Evolutionary conservation across 2,888 invertebrate genomes (phyloP).

Genomic region (Colletes collaris): DNA sequence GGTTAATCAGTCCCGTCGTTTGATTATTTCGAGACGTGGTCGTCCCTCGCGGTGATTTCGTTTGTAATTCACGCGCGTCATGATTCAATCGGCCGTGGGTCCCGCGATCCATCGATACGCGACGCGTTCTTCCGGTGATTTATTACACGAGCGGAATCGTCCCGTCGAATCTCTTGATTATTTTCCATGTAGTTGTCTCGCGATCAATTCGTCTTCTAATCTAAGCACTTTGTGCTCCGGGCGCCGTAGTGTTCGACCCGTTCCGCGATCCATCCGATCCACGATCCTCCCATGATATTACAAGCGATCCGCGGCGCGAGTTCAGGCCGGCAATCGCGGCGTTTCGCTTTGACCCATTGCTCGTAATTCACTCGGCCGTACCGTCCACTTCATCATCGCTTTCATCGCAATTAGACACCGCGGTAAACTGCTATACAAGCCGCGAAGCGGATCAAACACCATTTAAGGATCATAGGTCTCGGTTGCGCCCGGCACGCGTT

Average conservation of each 20-base stretch:
- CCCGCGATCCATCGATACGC: background rate
- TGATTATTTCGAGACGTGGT: background rate
- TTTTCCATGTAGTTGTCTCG: slow-evolving; percentile 11
- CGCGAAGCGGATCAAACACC: slow-evolving; percentile 45
- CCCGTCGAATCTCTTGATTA: background rate
- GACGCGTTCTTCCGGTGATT: background rate
- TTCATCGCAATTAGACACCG: slow-evolving; percentile 62
- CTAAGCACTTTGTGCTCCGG: background rate
- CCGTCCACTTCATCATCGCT: slow-evolving; percentile 65
- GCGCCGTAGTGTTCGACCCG: background rate
- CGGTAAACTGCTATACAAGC: slow-evolving; percentile 38
- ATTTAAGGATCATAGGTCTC: slow-evolving; percentile 49
- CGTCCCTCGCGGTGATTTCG: too few species aligned
- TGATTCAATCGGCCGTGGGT: background rate
- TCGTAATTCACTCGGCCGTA: slow-evolving; percentile 51
- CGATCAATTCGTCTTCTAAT: slow-evolving; percentile 6
- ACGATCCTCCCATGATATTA: background rate
- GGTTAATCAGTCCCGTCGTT: background rate
- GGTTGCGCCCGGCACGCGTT: slow-evolving; percentile 4
- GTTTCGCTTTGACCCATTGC: slow-evolving; percentile 29
- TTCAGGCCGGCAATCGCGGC: background rate
- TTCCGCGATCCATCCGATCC: slow-evolving; percentile 19
- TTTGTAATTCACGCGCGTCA: background rate
- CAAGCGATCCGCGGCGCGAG: background rate
- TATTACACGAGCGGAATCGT: background rate